These are phyloP conservation scores for Sycophila sp. DNA, from an alignment of 1,140 invertebrate species.

Conservation along the genomic window DNA sequence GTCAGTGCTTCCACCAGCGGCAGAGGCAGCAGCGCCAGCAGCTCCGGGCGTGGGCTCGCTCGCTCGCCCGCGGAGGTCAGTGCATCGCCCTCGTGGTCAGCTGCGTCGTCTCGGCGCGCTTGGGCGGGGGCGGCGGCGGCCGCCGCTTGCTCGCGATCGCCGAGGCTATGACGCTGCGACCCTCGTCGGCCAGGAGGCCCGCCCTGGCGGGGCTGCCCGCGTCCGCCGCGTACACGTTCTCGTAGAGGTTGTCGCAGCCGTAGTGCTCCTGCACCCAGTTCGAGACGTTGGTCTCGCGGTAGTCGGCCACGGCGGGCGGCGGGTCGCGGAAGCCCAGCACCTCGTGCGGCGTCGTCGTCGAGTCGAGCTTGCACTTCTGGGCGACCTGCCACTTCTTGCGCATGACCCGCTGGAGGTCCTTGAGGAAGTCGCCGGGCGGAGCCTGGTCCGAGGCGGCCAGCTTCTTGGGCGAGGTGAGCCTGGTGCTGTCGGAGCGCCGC, in stretches of 20 bases:
- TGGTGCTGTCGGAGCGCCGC: constrained; percentile 77
- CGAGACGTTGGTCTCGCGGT: constrained; percentile 84
- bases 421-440: constrained; percentile 84
- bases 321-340: constrained; percentile 89
- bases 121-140: constrained; percentile 82
- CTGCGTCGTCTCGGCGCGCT: constrained; percentile 81
- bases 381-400: constrained; percentile 94
- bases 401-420: constrained; percentile 90
- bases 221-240: constrained; percentile 69
- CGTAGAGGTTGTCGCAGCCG: constrained; percentile 73
- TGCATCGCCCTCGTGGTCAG: constrained; percentile 67
- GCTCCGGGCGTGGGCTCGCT: constrained; percentile 53
- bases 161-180: constrained; percentile 51
- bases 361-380: constrained; percentile 88
- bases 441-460: constrained; percentile 76
- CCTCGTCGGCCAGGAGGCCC: constrained; percentile 55
- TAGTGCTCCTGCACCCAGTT: constrained; percentile 93
- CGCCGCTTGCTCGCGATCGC: constrained; percentile 67
- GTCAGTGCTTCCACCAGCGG: constrained; percentile 57
- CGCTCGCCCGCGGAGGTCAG: constrained; percentile 65
- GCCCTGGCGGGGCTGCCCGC: constrained; percentile 55
- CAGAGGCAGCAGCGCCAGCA: constrained; percentile 60
- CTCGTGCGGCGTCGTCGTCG: constrained; percentile 86
- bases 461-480: constrained; percentile 78
- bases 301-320: constrained; percentile 73